phyloP scores from a whole-genome alignment of 2,113 vertebrate genomes.

The Potamarius usumacintae region DNA sequence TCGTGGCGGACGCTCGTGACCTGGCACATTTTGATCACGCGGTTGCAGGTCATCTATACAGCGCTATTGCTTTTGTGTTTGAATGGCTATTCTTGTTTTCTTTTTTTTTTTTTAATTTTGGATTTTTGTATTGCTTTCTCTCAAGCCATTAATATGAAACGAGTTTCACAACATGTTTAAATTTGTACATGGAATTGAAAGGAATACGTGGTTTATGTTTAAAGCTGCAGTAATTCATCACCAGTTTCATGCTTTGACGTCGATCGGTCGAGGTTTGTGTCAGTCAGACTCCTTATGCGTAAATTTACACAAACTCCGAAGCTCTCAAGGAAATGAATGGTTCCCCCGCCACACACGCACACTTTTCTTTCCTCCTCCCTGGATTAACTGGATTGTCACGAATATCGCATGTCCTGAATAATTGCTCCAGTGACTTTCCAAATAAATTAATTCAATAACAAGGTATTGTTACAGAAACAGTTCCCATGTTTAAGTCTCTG shows the following conservation, averaged over 20 bases:
- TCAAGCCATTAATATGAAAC: background rate
- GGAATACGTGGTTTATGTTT: background rate
- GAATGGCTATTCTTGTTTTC: background rate
- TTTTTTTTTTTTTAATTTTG: background rate
- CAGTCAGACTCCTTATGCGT: background rate
- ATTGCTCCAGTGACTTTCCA: background rate
- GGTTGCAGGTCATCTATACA: background rate
- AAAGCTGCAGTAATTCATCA: background rate
- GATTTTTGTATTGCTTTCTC: background rate
- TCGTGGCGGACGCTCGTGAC: no score
- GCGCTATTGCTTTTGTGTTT: background rate
- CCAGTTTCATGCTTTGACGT: no score
- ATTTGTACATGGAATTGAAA: background rate
- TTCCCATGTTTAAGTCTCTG: no score
- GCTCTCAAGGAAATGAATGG: background rate
- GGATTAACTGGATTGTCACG: background rate
- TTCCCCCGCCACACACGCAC: no score
- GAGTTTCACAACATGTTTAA: background rate
- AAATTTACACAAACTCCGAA: background rate
- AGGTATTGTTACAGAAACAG: background rate
- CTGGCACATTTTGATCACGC: no score
- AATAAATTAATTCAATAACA: no score
- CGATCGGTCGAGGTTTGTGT: no score
- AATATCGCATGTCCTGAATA: background rate
- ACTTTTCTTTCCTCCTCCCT: background rate